Percentiles rank a stretch among this genome's conserved stretches.
These are phyloP conservation scores for Heteronetta atricapilla DNA, from an alignment of 2,113 vertebrate species.

Conservation along the genomic window DNA sequence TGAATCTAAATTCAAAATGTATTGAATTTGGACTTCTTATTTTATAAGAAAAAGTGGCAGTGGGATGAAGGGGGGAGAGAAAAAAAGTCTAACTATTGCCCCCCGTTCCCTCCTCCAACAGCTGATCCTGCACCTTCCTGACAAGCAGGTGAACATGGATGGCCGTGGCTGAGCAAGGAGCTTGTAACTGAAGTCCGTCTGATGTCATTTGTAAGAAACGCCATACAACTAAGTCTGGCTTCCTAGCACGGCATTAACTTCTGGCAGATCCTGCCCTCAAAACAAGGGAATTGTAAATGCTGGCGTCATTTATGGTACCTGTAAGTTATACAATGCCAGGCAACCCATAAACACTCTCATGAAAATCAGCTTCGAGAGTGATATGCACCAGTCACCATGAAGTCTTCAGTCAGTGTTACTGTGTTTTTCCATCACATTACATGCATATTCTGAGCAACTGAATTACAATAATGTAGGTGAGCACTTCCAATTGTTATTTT, in stretches of 20 bases:
- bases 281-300: neutral
- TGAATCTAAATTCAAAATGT: neutral
- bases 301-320: neutral
- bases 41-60: neutral
- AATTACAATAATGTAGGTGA: neutral
- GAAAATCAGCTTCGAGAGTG: neutral
- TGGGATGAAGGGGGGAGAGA: neutral
- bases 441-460: neutral
- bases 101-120: neutral
- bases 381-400: neutral
- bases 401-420: neutral
- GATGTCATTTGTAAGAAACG: neutral
- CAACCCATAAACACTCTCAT: neutral
- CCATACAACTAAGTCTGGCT: neutral
- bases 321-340: neutral
- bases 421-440: neutral
- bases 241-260: neutral
- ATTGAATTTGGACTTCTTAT: neutral
- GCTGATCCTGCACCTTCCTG: neutral
- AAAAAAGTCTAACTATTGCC: neutral
- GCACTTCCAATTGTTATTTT: neutral
- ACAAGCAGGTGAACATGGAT: neutral
- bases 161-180: neutral
- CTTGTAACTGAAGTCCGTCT: neutral
- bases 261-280: neutral